A percentile compares a stretch with the other conserved stretches of the same genome.
Conservation (phyloP, 1,140 invertebrate species). For the Hylaeus anthracinus region DNA sequence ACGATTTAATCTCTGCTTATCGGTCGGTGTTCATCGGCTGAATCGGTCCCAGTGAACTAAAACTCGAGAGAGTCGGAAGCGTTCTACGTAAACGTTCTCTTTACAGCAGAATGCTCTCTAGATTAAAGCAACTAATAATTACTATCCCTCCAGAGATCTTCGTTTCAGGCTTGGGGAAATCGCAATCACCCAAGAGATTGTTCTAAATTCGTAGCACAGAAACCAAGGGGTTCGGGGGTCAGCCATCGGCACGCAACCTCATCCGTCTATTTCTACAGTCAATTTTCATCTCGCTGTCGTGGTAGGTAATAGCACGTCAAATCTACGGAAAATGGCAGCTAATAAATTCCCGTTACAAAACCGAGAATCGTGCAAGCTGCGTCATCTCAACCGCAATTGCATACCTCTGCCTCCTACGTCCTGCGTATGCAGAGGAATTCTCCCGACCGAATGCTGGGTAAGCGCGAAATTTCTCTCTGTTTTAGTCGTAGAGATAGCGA, state of each 20-base stretch:
- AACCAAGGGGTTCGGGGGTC: neutral
- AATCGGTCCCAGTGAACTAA: too few relatives aligned
- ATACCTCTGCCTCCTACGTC: neutral
- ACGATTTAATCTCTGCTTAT: too few relatives aligned
- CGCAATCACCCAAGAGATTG: neutral
- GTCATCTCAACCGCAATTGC: slow-evolving; percentile 25
- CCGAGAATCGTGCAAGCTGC: neutral
- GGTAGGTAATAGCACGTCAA: slow-evolving; percentile 7
- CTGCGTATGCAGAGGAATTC: neutral
- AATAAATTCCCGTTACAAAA: slow-evolving; percentile 63
- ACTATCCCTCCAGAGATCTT: neutral
- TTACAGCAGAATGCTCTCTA: too few relatives aligned
- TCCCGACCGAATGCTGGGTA: neutral
- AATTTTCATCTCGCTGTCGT: neutral
- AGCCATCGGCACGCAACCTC: neutral
- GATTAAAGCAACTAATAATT: too few relatives aligned
- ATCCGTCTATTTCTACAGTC: neutral
- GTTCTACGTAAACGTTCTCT: too few relatives aligned
- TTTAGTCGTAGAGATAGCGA: too few relatives aligned
- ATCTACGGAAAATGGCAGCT: slow-evolving; percentile 36
- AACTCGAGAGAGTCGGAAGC: too few relatives aligned
- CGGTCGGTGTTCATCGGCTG: too few relatives aligned
- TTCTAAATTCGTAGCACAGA: neutral
- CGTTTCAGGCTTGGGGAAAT: neutral
- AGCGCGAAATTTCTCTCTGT: too few relatives aligned